Evolutionary conservation across 23 tunicate species (phyloP).

Genomic region (Oikopleura dioica): DNA sequence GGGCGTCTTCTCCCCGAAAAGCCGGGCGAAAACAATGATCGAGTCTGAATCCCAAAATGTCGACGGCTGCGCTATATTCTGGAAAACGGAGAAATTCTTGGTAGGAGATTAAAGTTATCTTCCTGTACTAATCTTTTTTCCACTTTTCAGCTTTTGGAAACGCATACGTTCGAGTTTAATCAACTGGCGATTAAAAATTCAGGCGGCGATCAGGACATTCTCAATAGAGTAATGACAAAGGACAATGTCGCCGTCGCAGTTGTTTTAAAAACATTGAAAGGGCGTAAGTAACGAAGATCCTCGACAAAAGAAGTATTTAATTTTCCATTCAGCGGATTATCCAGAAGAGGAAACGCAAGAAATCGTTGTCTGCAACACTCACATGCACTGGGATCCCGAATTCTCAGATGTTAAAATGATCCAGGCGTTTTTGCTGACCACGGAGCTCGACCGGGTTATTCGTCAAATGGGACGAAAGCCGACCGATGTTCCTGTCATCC

Average conservation of each 20-base stretch:
- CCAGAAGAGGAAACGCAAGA: constrained; percentile 22
- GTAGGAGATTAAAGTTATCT: neutral
- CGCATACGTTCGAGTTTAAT: constrained; percentile 76
- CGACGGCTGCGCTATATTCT: constrained; percentile 96
- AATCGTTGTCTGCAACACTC: constrained; percentile 67
- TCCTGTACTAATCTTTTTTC: no score
- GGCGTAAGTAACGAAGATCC: no score
- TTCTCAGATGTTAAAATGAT: constrained; percentile 94
- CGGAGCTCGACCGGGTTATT: constrained; percentile 54
- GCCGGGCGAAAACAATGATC: constrained; percentile 65
- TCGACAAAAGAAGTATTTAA: no score
- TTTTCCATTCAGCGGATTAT: no score
- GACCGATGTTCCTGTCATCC: constrained; percentile 53
- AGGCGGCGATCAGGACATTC: constrained; percentile 80
- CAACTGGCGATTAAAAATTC: constrained; percentile 84
- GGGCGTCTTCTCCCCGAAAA: constrained; percentile 80
- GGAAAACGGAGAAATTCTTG: constrained; percentile 23
- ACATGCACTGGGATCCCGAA: constrained; percentile 99
- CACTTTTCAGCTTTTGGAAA: constrained; percentile 45
- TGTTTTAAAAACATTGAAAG: constrained; percentile 66
- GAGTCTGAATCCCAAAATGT: constrained; percentile 68
- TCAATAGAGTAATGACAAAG: constrained; percentile 90
- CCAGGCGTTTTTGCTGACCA: constrained; percentile 73
- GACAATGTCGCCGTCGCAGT: constrained; percentile 93
- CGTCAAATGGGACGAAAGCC: constrained; percentile 25